Conservation (phyloP, 1,140 invertebrate genomes). For the Rhopalosiphum padi region DNA sequence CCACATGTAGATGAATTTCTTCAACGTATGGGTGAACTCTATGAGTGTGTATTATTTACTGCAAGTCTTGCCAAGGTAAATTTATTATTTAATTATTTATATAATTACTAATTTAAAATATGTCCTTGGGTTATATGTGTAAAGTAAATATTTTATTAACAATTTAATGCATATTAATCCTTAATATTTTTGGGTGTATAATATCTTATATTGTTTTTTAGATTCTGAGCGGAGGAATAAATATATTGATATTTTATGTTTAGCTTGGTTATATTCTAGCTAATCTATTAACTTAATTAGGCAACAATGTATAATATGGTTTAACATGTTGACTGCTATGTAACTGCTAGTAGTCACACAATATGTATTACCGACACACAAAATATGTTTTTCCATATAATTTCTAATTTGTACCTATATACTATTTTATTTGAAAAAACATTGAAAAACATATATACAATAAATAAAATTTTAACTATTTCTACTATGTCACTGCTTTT, state of each 20-base stretch:
- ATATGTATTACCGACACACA: no score
- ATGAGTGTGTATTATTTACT: conserved; percentile 99
- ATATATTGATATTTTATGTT: not conserved
- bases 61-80: conserved; percentile 94
- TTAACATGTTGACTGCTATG: not conserved
- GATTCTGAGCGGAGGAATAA: no score
- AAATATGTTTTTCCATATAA: no score
- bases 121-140: not conserved
- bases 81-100: conserved; percentile 38
- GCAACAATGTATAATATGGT: not conserved
- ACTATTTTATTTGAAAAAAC: no score
- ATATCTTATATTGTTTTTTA: not conserved
- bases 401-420: no score
- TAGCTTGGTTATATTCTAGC: not conserved
- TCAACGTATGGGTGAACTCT: conserved; percentile 96
- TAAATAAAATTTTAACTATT: no score
- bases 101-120: not conserved
- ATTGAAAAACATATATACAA: no score
- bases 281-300: not conserved
- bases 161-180: not conserved
- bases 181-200: not conserved
- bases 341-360: no score
- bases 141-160: not conserved
- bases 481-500: no score
- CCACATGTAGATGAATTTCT: conserved; percentile 99